Base-by-base conservation (phyloP, 2,888 invertebrate species). In the Athetis lepigone region DNA sequence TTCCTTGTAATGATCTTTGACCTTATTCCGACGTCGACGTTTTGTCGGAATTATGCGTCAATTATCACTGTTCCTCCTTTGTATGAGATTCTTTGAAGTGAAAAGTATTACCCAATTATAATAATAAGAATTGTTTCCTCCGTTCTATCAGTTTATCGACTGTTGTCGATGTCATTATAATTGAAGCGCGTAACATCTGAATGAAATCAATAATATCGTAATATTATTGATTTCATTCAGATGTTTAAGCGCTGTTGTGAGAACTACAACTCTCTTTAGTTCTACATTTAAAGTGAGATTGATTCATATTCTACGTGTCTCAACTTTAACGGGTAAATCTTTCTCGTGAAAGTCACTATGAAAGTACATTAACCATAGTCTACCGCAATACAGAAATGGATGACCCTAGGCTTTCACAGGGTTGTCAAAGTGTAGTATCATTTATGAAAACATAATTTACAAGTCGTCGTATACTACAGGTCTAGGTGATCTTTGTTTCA, bases 21-120 rank as follows among this genome's bases (percentile, higher is more conserved):
- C 70, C 70, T 70, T 67, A 70, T 70, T 74, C 47, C 9, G 2
- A 36, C 19, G 59, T 2, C 49, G 56, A 50, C 61, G 70, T 62
- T 74, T 74, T 70, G 74, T 74, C 39, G 52, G 37, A 49, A 67
- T 74, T 62, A 74, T 74, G 61, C 66, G 60, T 62, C 74, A 74
- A 74, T 74, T 74, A 74, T 74, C 58, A 59, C 67, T 37, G 18
- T 40, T 59, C 49, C 21, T 52, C 46, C 25, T 72, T 67, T 70
- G 51, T 56, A 39, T 46, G 27, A 55, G 36, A 54, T 70, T 74
- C 67, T 74, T 74, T 74, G 70, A 74, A 67, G 49, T 67, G 11
- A 13, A 47, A 51, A 70, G 64, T 59, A 70, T 73, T 68, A 68
- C 50, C 65, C 73, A 70, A 73, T 73, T 74, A 74, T 68, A 42